Percentiles rank a stretch among this genome's conserved stretches.
These are phyloP conservation scores for Thripadectes ignobilis DNA, from an alignment of 2,797 vertebrate species.

Conservation along the genomic window DNA sequence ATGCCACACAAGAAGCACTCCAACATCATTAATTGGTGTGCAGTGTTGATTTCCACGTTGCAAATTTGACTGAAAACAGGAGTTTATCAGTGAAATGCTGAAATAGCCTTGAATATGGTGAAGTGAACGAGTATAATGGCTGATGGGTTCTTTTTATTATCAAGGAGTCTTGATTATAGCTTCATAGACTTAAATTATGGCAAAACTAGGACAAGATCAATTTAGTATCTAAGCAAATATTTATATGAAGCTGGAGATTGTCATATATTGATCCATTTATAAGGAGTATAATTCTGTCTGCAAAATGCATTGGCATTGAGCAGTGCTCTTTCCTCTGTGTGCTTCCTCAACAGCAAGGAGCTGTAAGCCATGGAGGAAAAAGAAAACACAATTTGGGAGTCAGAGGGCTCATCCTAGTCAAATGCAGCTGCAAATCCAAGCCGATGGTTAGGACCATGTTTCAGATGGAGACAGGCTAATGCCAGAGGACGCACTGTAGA, in stretches of 20 bases:
- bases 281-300: constrained; percentile 40
- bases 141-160: constrained; percentile 61
- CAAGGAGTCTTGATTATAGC: constrained; percentile 60
- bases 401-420: not conserved
- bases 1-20: constrained; percentile 6
- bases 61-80: constrained; percentile 56
- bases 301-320: not conserved
- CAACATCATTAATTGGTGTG: constrained; percentile 21
- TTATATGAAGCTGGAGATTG: constrained; percentile 39
- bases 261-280: constrained; percentile 44
- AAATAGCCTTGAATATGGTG: constrained; percentile 38
- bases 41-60: constrained; percentile 32
- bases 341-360: not conserved
- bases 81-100: constrained; percentile 50
- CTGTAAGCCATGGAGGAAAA: not conserved
- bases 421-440: not conserved
- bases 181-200: constrained; percentile 55
- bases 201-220: constrained; percentile 60
- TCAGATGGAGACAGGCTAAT: not conserved
- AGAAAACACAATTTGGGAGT: not conserved
- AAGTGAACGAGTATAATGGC: constrained; percentile 56
- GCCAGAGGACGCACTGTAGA: not conserved
- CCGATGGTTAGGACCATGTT: not conserved
- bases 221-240: constrained; percentile 66
- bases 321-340: not conserved